Evolutionary conservation across 2,797 vertebrate species (phyloP).

Genomic region (Lagocephalus sceleratus): DNA sequence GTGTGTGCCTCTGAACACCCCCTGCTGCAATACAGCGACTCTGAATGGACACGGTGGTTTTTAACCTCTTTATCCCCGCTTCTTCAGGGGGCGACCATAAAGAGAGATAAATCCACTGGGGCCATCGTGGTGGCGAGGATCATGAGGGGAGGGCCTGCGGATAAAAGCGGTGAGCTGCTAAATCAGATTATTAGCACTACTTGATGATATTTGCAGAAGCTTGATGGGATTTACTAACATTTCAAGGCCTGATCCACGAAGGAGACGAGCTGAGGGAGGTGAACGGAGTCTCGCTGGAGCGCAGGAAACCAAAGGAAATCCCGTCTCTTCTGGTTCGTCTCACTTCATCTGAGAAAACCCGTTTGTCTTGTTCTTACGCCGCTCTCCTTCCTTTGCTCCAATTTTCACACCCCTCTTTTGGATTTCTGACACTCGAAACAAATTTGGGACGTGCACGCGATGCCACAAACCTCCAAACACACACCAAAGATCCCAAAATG

Average conservation of each 20-base stretch:
- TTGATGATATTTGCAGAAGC: background rate
- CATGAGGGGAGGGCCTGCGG: constrained; percentile 89
- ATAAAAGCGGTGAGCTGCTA: constrained; percentile 83
- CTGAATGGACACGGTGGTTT: constrained; percentile 32
- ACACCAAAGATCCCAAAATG: no score
- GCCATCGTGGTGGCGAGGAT: constrained; percentile 88
- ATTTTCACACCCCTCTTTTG: no score
- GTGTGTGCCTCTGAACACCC: constrained; percentile 51
- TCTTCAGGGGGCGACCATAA: constrained; percentile 88
- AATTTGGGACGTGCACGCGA: background rate
- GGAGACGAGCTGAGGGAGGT: constrained; percentile 92
- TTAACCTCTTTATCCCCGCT: constrained; percentile 19
- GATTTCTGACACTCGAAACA: no score
- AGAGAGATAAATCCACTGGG: constrained; percentile 82
- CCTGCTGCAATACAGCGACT: constrained; percentile 4
- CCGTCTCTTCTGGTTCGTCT: constrained; percentile 86
- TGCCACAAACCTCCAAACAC: background rate
- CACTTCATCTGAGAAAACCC: background rate
- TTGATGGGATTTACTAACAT: constrained; percentile 11
- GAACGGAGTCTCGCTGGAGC: constrained; percentile 86
- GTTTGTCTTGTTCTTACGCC: no score
- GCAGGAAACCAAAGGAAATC: constrained; percentile 89
- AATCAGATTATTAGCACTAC: background rate
- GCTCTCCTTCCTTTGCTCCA: no score
- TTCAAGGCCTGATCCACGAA: constrained; percentile 88